Evolutionary conservation across 2,797 vertebrate genomes (phyloP).

Genomic region (Diceros bicornis): DNA sequence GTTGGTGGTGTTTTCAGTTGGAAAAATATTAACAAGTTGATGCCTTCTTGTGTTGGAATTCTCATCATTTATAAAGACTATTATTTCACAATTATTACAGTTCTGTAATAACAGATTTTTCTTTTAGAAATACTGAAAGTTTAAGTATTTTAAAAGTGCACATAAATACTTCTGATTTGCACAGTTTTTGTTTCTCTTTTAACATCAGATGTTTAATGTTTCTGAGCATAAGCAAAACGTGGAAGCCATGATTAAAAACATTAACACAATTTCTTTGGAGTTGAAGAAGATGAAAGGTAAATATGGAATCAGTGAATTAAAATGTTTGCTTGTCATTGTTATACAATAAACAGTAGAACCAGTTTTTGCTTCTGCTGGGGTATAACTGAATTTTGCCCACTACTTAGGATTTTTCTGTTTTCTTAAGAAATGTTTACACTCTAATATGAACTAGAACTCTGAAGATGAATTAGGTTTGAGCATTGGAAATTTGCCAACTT

Average conservation of each 20-base stretch:
- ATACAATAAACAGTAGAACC: neutral
- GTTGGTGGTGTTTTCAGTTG: neutral
- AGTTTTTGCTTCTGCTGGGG: neutral
- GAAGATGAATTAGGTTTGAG: neutral
- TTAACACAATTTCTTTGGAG: constrained; percentile 85
- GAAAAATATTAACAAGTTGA: constrained; percentile 39
- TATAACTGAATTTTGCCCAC: neutral
- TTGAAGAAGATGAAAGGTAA: constrained; percentile 90
- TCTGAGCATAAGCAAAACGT: constrained; percentile 80
- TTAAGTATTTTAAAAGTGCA: neutral
- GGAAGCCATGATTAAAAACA: constrained; percentile 84
- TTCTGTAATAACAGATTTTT: constrained; percentile 40
- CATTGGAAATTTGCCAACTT: neutral
- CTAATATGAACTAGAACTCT: neutral
- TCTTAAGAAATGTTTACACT: neutral
- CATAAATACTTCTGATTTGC: neutral
- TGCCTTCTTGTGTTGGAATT: constrained; percentile 11
- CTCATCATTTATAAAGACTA: neutral
- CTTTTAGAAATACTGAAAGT: constrained; percentile 63
- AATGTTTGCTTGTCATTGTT: constrained; percentile 15
- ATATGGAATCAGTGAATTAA: constrained; percentile 30
- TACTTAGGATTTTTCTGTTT: constrained; percentile 36
- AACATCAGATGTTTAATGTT: constrained; percentile 77
- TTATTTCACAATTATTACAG: constrained; percentile 33
- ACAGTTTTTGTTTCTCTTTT: constrained; percentile 72